A percentile compares a stretch with the other conserved stretches of the same genome.
Evolutionary conservation across 2,888 invertebrate species (phyloP).

Genomic region (Dryocosmus kuriphilus): DNA sequence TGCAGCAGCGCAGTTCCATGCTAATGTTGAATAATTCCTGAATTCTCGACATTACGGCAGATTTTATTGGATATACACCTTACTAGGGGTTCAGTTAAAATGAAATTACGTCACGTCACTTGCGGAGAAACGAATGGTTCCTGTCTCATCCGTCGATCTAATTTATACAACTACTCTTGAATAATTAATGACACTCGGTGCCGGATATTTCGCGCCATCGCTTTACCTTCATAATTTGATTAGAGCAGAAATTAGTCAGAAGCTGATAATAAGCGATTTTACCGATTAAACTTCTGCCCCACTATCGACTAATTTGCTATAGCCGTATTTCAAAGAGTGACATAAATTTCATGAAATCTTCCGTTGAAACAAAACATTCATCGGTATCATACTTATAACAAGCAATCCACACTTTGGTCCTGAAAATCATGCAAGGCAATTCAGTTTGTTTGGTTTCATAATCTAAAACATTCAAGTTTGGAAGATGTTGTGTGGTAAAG

Average conservation of each 20-base stretch:
- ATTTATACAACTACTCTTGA: constrained; percentile 57
- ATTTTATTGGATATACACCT: constrained; percentile 57
- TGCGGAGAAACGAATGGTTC: constrained; percentile 42
- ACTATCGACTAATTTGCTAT: constrained; percentile 14
- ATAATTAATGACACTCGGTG: constrained; percentile 32
- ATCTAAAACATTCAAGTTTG: too few relatives aligned
- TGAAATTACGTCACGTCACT: constrained; percentile 63
- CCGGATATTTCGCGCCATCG: constrained; percentile 30
- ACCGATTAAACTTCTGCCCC: constrained; percentile 33
- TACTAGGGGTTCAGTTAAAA: constrained; percentile 50
- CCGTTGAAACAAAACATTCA: background rate
- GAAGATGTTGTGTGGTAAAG: too few relatives aligned
- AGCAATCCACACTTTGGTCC: background rate
- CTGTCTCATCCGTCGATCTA: constrained; percentile 50
- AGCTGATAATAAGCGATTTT: constrained; percentile 16
- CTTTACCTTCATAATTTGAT: constrained; percentile 30
- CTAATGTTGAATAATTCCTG: constrained; percentile 61
- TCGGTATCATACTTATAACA: background rate
- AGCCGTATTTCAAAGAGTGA: background rate
- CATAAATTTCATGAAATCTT: background rate
- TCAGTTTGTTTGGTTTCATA: background rate
- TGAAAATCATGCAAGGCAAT: background rate
- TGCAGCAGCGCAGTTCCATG: constrained; percentile 56
- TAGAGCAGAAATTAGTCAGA: constrained; percentile 30
- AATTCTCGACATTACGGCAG: constrained; percentile 61